Evolutionary conservation across 35 echinoderm and acorn worm genomes (phyloP).

Genomic region (Diadema setosum): DNA sequence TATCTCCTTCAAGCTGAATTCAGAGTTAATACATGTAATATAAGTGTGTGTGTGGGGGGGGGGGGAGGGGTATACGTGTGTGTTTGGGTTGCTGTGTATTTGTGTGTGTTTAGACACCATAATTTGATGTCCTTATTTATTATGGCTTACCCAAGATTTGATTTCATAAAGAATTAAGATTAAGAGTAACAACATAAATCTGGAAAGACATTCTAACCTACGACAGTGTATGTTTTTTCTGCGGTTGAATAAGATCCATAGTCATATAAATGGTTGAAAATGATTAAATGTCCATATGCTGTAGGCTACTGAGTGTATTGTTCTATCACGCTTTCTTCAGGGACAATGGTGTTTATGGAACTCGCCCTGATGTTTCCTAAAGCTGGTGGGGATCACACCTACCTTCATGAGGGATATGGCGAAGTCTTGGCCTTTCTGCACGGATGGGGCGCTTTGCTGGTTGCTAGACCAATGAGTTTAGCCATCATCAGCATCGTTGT

Average conservation of each 20-base stretch:
- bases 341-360: neutral
- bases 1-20: no score
- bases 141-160: no score
- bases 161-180: neutral
- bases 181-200: neutral
- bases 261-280: neutral
- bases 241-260: no score
- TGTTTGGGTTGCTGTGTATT: no score
- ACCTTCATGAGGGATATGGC: neutral
- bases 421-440: neutral
- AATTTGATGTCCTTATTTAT: no score
- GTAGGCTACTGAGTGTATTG: neutral
- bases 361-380: neutral
- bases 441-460: neutral
- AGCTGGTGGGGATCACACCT: slow-evolving; percentile 8
- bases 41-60: no score
- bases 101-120: no score
- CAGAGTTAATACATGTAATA: no score
- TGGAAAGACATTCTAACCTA: neutral
- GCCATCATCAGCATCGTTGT: neutral
- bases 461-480: neutral
- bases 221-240: neutral
- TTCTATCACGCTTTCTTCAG: neutral
- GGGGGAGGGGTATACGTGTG: no score
- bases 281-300: no score